Evolutionary conservation across 2,888 invertebrate genomes (phyloP).

Genomic region (Toxonevra muliebris): DNA sequence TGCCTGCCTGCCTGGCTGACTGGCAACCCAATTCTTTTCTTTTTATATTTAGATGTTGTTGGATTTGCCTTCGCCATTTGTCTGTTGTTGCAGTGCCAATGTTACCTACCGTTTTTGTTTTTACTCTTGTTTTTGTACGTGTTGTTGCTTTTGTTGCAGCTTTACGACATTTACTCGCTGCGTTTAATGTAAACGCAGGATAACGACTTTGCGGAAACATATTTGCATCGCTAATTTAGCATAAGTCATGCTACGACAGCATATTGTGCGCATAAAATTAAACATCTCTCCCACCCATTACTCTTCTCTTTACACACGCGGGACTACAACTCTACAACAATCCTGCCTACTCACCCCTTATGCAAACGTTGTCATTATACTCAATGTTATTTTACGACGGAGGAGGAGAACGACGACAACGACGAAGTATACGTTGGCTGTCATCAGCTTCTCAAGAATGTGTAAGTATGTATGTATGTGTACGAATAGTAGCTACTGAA

Average conservation of each 20-base stretch:
- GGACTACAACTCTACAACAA: too few species aligned
- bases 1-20: too few species aligned
- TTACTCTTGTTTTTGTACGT: constrained; percentile 15
- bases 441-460: not conserved
- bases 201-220: constrained; percentile 50
- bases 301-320: not conserved
- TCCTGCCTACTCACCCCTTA: too few species aligned
- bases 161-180: constrained; percentile 11
- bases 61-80: not conserved
- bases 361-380: not conserved
- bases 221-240: constrained; percentile 62
- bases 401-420: constrained; percentile 12
- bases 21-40: not conserved
- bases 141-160: constrained; percentile 18
- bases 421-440: constrained; percentile 25
- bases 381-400: constrained; percentile 30
- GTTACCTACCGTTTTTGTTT: constrained; percentile 12
- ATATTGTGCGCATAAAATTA: constrained; percentile 38
- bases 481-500: constrained; percentile 16
- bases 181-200: constrained; percentile 37
- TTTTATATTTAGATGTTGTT: not conserved
- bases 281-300: constrained; percentile 14
- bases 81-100: too few species aligned
- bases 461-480: not conserved
- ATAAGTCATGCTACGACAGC: constrained; percentile 46